Conservation (phyloP, 2,888 invertebrate species). For the Leucania comma region DNA sequence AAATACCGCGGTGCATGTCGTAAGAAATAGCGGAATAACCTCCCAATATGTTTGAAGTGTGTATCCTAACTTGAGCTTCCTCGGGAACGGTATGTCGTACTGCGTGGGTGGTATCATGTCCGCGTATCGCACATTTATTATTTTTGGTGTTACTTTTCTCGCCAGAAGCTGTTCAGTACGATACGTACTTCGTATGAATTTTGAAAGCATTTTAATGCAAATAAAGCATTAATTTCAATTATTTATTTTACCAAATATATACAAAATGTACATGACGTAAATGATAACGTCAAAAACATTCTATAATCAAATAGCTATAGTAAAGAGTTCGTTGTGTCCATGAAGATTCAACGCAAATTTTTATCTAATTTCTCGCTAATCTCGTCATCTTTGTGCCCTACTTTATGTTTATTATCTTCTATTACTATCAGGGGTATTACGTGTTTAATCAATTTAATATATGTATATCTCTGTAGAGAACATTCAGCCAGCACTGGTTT, state of each 20-base stretch:
- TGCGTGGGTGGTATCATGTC: constrained; percentile 77
- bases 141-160: constrained; percentile 45
- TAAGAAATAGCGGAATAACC: constrained; percentile 77
- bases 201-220: constrained; percentile 72
- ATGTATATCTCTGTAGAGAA: background rate
- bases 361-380: background rate
- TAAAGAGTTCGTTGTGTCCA: constrained; percentile 34
- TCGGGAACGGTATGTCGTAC: constrained; percentile 77
- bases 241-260: constrained; percentile 51
- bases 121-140: constrained; percentile 41
- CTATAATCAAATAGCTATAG: constrained; percentile 52
- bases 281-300: constrained; percentile 53
- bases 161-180: constrained; percentile 47
- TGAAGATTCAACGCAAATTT: constrained; percentile 29
- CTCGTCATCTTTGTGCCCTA: no score
- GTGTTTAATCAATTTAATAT: no score
- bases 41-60: constrained; percentile 79
- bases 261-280: constrained; percentile 49
- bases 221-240: constrained; percentile 55
- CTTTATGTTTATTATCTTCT: background rate
- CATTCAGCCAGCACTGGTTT: constrained; percentile 38
- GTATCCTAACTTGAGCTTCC: constrained; percentile 70
- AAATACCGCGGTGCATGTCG: constrained; percentile 65
- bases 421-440: background rate
- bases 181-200: constrained; percentile 69